Base-by-base conservation (phyloP, 2,888 invertebrate genomes). In the Drosophila eohydei region DNA sequence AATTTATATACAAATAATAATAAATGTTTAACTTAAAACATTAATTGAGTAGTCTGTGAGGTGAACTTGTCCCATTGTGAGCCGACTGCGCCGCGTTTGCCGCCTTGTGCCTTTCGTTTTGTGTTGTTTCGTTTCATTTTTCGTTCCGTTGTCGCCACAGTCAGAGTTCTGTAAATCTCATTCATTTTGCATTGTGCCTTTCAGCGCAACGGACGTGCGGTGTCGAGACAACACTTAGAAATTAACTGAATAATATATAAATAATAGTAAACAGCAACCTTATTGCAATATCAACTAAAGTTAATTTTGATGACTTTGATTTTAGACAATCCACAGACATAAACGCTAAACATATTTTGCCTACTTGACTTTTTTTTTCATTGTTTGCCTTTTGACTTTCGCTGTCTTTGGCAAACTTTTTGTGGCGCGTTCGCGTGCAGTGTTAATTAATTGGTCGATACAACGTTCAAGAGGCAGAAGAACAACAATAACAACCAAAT, bases 161-260 rank as follows among this genome's bases (percentile, higher is more conserved):
- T 54, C 48, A 32, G 52, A 16, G 38, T 51, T 57, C 56, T 46
- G 52, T 46, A 41, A 48, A 41, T 62, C 43, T 57, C 73, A 60
- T 74, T 85, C 89, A 83, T 89, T 83, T 89, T 88, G 83, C 86
- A 82, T 82, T 83, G 82, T 83, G 86, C 86, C 86, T 85, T 89
- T 85, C 88, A 88, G 80, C 76, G 75, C 80, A 75, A 57, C 80
- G 71, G 81, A 81, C 80, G 85, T 81, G 69, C 70, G 69, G 73
- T 69, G 81, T 71, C 60, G 48, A 64, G 55, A 41, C 48, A 43
- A 52, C 73, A 55, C 50, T 30, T 21, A 55, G 44, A 48, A 51
- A 50, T 44, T 38, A 40, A 30, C 21, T 21, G 48, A 60, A 36
- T 12, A 46, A 30, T n/a, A 55, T 9, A 14, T 6, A 43, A 26